Conservation (phyloP, 1,140 invertebrate genomes). For the Bathynomus jamesi region DNA sequence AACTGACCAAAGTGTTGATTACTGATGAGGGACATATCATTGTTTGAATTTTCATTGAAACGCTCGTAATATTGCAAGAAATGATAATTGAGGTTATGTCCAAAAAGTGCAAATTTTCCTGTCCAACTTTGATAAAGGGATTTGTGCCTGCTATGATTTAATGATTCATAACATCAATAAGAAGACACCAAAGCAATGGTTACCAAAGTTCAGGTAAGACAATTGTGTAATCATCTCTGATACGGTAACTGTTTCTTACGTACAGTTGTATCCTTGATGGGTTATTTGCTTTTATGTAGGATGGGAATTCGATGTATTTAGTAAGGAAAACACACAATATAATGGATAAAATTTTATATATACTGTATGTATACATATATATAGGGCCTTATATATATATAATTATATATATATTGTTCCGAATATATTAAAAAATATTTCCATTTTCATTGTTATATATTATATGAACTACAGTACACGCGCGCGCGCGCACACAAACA, state of each 20-base stretch:
- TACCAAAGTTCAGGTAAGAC: too few relatives aligned
- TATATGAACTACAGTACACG: not conserved
- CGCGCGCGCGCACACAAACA: not conserved
- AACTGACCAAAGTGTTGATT: not conserved
- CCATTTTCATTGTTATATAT: slow-evolving; percentile 6
- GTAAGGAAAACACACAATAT: not conserved
- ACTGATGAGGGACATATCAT: not conserved
- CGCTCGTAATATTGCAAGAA: too few relatives aligned
- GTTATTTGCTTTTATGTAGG: not conserved
- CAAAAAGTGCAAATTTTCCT: too few relatives aligned
- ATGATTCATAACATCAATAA: too few relatives aligned
- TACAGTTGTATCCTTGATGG: not conserved
- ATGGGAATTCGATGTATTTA: not conserved
- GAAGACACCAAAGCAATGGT: too few relatives aligned
- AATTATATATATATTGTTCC: not conserved
- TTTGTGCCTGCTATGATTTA: too few relatives aligned
- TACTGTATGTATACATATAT: slow-evolving; percentile 3
- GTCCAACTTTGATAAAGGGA: too few relatives aligned
- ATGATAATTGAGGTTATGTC: too few relatives aligned
- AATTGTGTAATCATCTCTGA: not conserved
- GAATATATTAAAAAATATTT: not conserved
- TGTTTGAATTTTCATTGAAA: too few relatives aligned
- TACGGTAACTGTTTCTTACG: not conserved
- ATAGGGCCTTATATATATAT: slow-evolving; percentile 8
- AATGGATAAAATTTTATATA: not conserved